Percentiles rank a stretch among this genome's conserved stretches.
Conservation (phyloP, 2,888 invertebrate genomes). For the Calameuta filiformis region DNA sequence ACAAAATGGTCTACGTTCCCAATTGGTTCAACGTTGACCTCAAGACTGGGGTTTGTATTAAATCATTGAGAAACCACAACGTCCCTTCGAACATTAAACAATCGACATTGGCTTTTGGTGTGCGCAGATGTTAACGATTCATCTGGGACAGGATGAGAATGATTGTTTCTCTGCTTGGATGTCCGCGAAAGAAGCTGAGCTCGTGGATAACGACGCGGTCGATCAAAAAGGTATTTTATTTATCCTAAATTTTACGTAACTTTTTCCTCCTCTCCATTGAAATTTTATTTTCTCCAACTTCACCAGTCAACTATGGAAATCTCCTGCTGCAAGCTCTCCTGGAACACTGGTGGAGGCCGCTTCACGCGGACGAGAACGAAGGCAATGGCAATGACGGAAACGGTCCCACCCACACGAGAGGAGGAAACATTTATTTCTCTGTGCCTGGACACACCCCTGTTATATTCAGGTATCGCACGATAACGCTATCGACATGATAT, state of each 20-base stretch:
- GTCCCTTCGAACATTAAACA: slow-evolving; percentile 11
- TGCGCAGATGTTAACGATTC: slow-evolving; percentile 92
- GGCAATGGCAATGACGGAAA: slow-evolving; percentile 71
- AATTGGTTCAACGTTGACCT: slow-evolving; percentile 99
- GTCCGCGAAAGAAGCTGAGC: slow-evolving; percentile 93
- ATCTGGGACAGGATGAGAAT: slow-evolving; percentile 95
- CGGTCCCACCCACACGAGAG: slow-evolving; percentile 57
- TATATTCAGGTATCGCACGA: slow-evolving; percentile 80
- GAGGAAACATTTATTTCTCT: slow-evolving; percentile 79
- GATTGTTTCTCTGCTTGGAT: slow-evolving; percentile 99
- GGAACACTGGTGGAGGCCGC: slow-evolving; percentile 91
- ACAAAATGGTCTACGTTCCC: slow-evolving; percentile 95
- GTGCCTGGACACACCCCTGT: slow-evolving; percentile 97
- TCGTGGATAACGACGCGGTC: slow-evolving; percentile 76
- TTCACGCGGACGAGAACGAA: slow-evolving; percentile 77
- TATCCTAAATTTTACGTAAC: not conserved
- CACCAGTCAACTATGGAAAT: slow-evolving; percentile 92
- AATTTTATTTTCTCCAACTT: slow-evolving; percentile 22
- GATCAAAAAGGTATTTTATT: slow-evolving; percentile 78
- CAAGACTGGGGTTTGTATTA: slow-evolving; percentile 87
- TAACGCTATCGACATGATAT: slow-evolving; percentile 10
- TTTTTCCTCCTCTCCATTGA: not conserved
- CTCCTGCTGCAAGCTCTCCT: slow-evolving; percentile 92
- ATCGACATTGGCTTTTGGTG: not conserved
- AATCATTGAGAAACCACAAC: slow-evolving; percentile 5